Base-by-base conservation (phyloP, 1,140 invertebrate genomes). In the Drosophila persimilis region DNA sequence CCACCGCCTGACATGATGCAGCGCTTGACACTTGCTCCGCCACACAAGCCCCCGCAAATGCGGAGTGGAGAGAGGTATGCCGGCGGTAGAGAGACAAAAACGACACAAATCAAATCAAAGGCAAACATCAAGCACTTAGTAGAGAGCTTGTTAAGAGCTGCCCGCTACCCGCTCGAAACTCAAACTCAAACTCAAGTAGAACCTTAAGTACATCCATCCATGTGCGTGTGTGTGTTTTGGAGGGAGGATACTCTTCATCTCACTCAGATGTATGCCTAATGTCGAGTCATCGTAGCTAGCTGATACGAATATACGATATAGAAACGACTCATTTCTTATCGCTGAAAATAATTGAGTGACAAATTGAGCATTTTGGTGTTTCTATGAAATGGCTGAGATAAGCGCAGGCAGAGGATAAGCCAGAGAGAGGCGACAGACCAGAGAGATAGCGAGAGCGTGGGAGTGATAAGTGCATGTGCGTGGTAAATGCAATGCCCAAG, bases 21-120 rank as follows among this genome's bases (percentile, higher is more conserved):
- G 64, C 60, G 71, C 55, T 70, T 77, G 79, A 79, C 79, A 84
- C 80, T 83, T 83, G 80, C 64, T 65, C 58, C 39, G 44, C 20
- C 24, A 15, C 3, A 7, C 26, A 43, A 44, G 77, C 77, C 77
- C 77, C 77, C 71, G 59, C 77, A 80, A 80, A 58, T 22, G 24
- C 15, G 44, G 13, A 8, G 39, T 31, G 7, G 24, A 26, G 24
- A 26, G 24, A 26, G 4, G 24, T 5, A 8, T 1, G 29, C 0
- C 29, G 8, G 29, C 29, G 29, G 29, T 8, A 22, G 22, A 35
- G 55, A 58, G 41, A 24, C 2, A 48, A 46, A 29, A 2, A 29
- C 62, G 20, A 39, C 58, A 63, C 46, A 69, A 67, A 67, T 67
- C 57, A 65, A 61, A 65, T 65, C 51, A 69, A 67, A 67, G 6